Evolutionary conservation across 2,113 vertebrate genomes (phyloP).

Genomic region (Toxostoma redivivum): DNA sequence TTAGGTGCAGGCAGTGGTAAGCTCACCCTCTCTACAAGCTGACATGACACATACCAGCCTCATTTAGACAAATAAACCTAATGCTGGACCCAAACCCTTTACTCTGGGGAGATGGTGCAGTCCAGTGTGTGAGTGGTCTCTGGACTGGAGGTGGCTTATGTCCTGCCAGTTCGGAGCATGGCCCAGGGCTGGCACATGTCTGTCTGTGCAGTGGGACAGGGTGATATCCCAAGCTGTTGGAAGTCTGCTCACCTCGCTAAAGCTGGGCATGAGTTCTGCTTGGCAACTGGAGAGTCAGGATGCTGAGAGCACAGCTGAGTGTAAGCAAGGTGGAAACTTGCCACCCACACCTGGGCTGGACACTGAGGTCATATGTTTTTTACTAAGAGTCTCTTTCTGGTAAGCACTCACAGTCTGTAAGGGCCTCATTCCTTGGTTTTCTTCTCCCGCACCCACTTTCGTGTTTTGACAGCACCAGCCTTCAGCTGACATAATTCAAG

Average conservation of each 20-base stretch:
- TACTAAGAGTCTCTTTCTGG: neutral
- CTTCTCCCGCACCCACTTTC: neutral
- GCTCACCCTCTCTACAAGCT: neutral
- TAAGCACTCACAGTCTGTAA: neutral
- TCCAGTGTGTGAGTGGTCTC: neutral
- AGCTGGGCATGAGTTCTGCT: neutral
- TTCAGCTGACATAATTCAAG: neutral
- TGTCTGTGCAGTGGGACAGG: neutral
- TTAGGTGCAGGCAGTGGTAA: neutral
- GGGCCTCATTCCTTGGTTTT: neutral
- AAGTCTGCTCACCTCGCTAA: neutral
- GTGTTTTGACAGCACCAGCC: neutral
- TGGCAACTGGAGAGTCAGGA: neutral
- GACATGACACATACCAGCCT: neutral
- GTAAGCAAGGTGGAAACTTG: neutral
- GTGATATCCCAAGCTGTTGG: neutral
- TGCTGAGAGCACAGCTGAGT: neutral
- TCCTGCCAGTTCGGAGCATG: neutral
- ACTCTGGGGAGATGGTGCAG: accelerated
- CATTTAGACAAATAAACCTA: neutral
- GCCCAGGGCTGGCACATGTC: neutral
- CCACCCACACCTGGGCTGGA: neutral
- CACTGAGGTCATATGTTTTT: neutral
- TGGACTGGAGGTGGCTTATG: neutral
- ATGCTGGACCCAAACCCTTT: neutral